Evolutionary conservation across 30 jellyfish, hydroid and myxozoan genomes (phyloP), one percentile per base, ranked within the genome.

Genomic region (Chironex yamaguchii): DNA sequence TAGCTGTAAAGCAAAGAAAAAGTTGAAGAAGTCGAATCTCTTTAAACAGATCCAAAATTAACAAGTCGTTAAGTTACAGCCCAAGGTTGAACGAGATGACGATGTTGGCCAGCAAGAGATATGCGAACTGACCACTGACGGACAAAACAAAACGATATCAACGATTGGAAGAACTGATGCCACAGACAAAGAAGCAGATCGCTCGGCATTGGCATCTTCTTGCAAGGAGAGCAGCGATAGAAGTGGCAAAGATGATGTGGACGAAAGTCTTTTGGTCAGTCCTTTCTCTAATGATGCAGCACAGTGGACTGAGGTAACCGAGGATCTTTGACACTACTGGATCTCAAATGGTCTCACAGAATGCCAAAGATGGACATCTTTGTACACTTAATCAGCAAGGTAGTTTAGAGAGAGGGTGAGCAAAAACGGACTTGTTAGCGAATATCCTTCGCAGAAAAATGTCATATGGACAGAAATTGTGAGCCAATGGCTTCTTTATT

Each of bases 401-500:
- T 32, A 21, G 86, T 49, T 73, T 73, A 42, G 51, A 49, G 79
- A 49, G 79, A 73, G 78, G 49, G 81, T 73, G 13, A 23, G 85
- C 52, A 77, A 77, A 54, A 54, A 14, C 36, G 20, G 85, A 77
- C 58, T 2, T 30, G 32, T 52, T 34, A 77, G 89, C 86, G 89
- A 77, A 54, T 73, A 76, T 29, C 51, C 78, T 73, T 50, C 49
- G 29, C 76, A 73, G 23, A 22, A 73, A 64, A 23, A 22, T 35
- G 49, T 88, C 70, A 52, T 53, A 80, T 69, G 91, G 91, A 54
- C 76, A 80, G 86, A 33, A 34, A 68, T 32, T 30, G 17, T 33
- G 68, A 52, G 91, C 28, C 76, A 63, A 54, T 82, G 91, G 34
- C 90, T 82, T 27, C 65, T 67, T 42, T 82, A 66, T 35, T 82